A percentile compares a stretch with the other conserved stretches of the same genome.
Evolutionary conservation across 2,888 invertebrate species (phyloP).

Genomic region (Sturmia bella): DNA sequence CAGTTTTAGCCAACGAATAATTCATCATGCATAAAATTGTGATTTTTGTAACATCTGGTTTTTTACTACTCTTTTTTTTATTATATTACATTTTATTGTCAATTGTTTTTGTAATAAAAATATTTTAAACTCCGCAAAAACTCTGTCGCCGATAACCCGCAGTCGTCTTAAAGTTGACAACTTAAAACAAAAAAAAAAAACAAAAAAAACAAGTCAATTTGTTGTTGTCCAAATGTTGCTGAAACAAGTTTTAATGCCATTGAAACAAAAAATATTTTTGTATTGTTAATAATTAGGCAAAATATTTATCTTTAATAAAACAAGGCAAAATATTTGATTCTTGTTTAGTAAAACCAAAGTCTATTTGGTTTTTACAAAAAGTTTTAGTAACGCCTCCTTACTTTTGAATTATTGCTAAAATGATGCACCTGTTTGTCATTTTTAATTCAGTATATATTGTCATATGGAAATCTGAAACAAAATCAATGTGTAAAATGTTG

Average conservation of each 20-base stretch:
- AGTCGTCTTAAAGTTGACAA: constrained; percentile 63
- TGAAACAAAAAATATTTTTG: constrained; percentile 9
- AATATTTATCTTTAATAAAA: constrained; percentile 54
- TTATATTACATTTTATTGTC: constrained; percentile 13
- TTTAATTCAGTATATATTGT: neutral
- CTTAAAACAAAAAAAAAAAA: constrained; percentile 36
- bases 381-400: constrained; percentile 54
- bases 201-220: constrained; percentile 47
- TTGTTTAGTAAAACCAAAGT: constrained; percentile 22
- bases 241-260: constrained; percentile 63
- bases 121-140: constrained; percentile 27
- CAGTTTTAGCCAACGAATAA: constrained; percentile 29
- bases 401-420: constrained; percentile 27
- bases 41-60: constrained; percentile 62
- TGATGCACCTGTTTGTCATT: constrained; percentile 59
- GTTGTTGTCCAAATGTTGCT: constrained; percentile 52
- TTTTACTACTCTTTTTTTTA: constrained; percentile 18
- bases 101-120: constrained; percentile 50
- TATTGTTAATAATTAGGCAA: neutral
- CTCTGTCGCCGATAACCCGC: constrained; percentile 26
- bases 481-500: constrained; percentile 44
- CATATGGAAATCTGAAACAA: constrained; percentile 35
- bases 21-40: constrained; percentile 58
- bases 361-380: constrained; percentile 5
- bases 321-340: constrained; percentile 60